Evolutionary conservation across 2,888 invertebrate species (phyloP).

Genomic region (Euclidia mi): DNA sequence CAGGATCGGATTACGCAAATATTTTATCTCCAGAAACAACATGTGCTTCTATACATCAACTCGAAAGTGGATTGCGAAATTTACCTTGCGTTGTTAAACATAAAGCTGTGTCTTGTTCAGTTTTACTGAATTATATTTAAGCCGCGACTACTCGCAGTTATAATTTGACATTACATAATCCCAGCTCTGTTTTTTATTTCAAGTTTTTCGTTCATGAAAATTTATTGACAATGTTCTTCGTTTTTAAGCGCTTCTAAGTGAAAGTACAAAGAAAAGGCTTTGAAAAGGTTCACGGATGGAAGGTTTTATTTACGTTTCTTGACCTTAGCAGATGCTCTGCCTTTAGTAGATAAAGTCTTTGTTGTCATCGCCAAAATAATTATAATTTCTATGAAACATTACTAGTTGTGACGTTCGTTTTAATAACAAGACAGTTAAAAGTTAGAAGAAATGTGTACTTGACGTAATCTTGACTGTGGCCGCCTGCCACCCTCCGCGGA

Average conservation of each 20-base stretch:
- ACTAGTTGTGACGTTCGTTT: not conserved
- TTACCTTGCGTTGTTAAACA: conserved; percentile 7
- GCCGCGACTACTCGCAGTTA: no score
- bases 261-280: not conserved
- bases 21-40: conserved; percentile 25
- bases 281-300: conserved; percentile 4
- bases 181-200: no score
- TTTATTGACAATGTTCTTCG: not conserved
- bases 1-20: conserved; percentile 33
- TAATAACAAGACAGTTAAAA: not conserved
- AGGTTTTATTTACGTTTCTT: conserved; percentile 4
- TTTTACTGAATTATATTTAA: no score
- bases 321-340: not conserved
- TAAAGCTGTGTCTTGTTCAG: not conserved
- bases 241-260: not conserved
- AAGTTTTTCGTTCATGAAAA: not conserved
- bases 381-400: conserved; percentile 22
- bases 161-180: not conserved
- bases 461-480: conserved; percentile 29
- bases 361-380: conserved; percentile 14
- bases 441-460: conserved; percentile 8
- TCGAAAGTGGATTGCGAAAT: conserved; percentile 1
- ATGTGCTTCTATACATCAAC: conserved; percentile 3
- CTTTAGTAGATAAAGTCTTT: conserved; percentile 8
- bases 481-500: conserved; percentile 7